These are phyloP conservation scores for Zosterops lateralis DNA, from an alignment of 2,113 vertebrate genomes.

Conservation along the genomic window DNA sequence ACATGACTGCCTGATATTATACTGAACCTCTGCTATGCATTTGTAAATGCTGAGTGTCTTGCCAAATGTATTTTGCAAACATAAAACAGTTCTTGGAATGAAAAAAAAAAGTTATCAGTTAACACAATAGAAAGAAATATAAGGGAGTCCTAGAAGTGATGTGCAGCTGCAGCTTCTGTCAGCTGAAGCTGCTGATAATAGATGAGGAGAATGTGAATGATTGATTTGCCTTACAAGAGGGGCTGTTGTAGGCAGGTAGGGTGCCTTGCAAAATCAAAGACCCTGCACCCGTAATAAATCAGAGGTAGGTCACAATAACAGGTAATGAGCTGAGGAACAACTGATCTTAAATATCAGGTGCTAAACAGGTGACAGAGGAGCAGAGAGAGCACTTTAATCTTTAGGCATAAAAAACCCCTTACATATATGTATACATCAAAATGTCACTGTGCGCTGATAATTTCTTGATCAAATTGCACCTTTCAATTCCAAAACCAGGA, in stretches of 20 bases:
- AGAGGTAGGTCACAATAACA: neutral
- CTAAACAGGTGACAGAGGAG: neutral
- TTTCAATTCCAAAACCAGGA: neutral
- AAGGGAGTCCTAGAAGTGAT: neutral
- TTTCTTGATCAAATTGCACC: neutral
- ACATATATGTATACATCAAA: neutral
- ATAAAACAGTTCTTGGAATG: neutral
- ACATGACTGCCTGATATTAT: neutral
- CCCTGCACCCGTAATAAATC: neutral
- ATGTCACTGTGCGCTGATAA: fast-evolving
- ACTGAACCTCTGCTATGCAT: neutral
- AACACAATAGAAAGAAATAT: neutral
- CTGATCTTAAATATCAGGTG: neutral
- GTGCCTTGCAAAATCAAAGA: neutral
- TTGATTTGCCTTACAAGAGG: neutral
- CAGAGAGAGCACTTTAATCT: neutral
- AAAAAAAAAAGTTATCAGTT: neutral
- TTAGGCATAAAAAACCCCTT: neutral
- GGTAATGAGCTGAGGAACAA: neutral
- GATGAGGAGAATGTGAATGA: neutral
- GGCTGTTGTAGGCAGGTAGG: neutral
- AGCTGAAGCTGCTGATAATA: neutral
- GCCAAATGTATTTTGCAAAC: neutral
- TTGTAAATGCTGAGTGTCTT: neutral
- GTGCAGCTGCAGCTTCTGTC: neutral